Evolutionary conservation across 2,888 invertebrate genomes (phyloP), one percentile per base, ranked within the genome.

Genomic region (Dioctria linearis): DNA sequence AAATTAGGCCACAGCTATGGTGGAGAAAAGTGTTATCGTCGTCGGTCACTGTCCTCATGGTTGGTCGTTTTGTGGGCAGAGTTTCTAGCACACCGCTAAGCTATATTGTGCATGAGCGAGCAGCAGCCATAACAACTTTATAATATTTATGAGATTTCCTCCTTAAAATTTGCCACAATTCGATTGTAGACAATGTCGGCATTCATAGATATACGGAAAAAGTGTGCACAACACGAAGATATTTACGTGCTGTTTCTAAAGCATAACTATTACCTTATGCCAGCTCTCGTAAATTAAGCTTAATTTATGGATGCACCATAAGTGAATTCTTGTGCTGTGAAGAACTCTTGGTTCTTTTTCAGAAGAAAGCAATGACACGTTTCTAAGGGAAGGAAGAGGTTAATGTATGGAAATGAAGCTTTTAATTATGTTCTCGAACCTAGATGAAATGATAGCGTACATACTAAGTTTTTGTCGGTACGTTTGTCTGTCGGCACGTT

Each of bases 131-230:
- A 11, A 25, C 37, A 8, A 61, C 61, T 61, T 13, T 61, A 25
- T 25, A 25, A 25, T 61, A 61, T 61, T 61, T 61, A 61, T 61
- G 37, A n/a, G 6, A 11, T 13, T 11, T 39, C 54, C 25, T 39
- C 8, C 6, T 61, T 61, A 4, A 61, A 61, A 61, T 59, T 59
- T 59, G 59, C 59, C 25, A 59, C 61, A 61, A 61, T 61, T 39
- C 61, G 13, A 37, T 25, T 25, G 25, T 39, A 61, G 61, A 61
- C 61, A 39, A 61, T 8, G 37, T 25, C 37, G 25, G 25, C 61
- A 61, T 11, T 11, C 25, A 46, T 46, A 6, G 5, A 46, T 46
- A 46, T 54, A 54, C 8, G 25, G 61, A 61, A 5, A 61, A 39
- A 61, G 5, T 1, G 37, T 4, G 6, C 11, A 11, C 61, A 61